A percentile compares a stretch with the other conserved stretches of the same genome.
Conservation (phyloP, 2,888 invertebrate species). For the Muscina levida region DNA sequence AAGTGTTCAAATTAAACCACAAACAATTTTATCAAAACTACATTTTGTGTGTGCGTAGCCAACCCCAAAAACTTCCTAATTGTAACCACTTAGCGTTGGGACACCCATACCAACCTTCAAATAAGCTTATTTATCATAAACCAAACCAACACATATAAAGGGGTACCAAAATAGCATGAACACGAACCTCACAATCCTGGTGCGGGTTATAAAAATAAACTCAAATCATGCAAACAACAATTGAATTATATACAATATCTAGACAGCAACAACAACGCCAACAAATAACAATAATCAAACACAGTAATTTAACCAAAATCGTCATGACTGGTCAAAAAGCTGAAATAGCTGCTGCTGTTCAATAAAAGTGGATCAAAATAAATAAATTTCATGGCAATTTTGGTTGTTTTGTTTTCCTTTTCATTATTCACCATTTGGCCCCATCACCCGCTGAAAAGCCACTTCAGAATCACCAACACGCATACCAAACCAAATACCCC, state of each 20-base stretch:
- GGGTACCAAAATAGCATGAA: too few species aligned
- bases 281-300: slow-evolving; percentile 41
- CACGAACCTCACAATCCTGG: slow-evolving; percentile 5
- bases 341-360: background rate
- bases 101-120: slow-evolving; percentile 17
- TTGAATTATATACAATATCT: slow-evolving; percentile 20
- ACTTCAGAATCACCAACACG: slow-evolving; percentile 20
- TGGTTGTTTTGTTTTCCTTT: slow-evolving; percentile 2
- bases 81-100: background rate
- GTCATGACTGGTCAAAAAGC: slow-evolving; percentile 52
- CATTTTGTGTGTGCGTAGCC: background rate
- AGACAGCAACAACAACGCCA: background rate
- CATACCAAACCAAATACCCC: background rate
- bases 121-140: slow-evolving; percentile 12
- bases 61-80: background rate
- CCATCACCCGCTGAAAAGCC: slow-evolving; percentile 30
- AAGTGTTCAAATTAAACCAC: background rate
- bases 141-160: background rate
- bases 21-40: background rate
- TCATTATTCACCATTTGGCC: too few species aligned
- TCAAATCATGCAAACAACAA: slow-evolving; percentile 56
- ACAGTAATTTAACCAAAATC: slow-evolving; percentile 51
- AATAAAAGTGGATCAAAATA: slow-evolving; percentile 47
- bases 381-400: slow-evolving; percentile 69
- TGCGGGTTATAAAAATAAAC: slow-evolving; percentile 35